Evolutionary conservation across 2,113 vertebrate genomes (phyloP), one percentile per base, ranked within the genome.

Genomic region (Ceyx cyanopectus): DNA sequence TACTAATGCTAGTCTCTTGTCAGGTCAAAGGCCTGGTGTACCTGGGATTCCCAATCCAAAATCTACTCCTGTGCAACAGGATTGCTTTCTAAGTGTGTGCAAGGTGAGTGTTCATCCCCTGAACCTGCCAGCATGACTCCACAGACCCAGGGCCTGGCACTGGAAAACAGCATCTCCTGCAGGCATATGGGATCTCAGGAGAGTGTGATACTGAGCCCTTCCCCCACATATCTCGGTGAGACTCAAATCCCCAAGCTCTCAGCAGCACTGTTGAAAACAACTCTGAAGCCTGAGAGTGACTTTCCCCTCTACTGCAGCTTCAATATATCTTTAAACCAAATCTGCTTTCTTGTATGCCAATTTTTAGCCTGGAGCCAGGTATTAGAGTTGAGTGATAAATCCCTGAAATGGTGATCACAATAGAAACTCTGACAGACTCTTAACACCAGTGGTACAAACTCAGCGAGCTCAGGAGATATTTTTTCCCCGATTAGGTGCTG

Each of bases 351-450:
- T 81, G 85, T 86, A 93, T 84, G 92, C 95, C 96, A 94, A 80
- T 96, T 94, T 93, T 96, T 96, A 96, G 97, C 96, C 95, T 61
- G 57, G 79, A 98, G 96, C 94, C 87, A 96, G 92, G 95, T 94
- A 96, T 97, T 91, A 96, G 92, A 95, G 96, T 87, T 92, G 94
- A 97, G 93, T 91, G 94, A 97, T 97, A 97, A 97, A 97, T 97
- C 96, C 97, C 91, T 95, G 96, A 77, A 95, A 96, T 73, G 92
- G 91, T 78, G 92, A 95, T 89, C 92, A 79, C 95, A 94, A 73
- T 41, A 95, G 97, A 89, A 97, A 95, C 37, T 76, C 94, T 97
- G 97, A 97, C 95, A 95, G 97, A 97, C 95, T 90, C 63, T 91
- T 87, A 96, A 81, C 93, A 89, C 57, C 48, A 40, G 84, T 23